phyloP scores from a whole-genome alignment of 2,888 invertebrate genomes.

The Trissoscelio sp. region DNA sequence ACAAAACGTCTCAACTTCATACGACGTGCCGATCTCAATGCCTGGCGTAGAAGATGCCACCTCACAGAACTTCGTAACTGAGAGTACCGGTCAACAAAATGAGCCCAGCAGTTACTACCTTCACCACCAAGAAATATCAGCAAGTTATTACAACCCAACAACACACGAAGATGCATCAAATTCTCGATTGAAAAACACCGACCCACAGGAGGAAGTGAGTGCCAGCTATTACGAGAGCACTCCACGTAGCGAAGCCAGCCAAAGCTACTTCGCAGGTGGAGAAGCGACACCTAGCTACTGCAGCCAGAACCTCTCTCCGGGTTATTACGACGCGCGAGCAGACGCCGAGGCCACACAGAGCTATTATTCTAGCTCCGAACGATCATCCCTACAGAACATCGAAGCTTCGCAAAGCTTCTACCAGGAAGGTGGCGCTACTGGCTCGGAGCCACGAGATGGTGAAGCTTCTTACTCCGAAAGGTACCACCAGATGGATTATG shows the following conservation, averaged over 20 bases:
- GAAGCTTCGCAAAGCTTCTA: constrained; percentile 81
- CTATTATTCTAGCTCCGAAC: constrained; percentile 78
- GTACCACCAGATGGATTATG: constrained; percentile 80
- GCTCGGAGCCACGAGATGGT: constrained; percentile 74
- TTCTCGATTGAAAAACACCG: constrained; percentile 75
- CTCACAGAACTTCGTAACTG: constrained; percentile 80
- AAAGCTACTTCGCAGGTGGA: constrained; percentile 79
- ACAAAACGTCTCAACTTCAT: constrained; percentile 81
- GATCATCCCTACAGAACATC: constrained; percentile 77
- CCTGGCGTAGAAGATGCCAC: constrained; percentile 78
- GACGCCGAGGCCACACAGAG: constrained; percentile 81
- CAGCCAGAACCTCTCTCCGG: constrained; percentile 77
- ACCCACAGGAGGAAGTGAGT: constrained; percentile 77
- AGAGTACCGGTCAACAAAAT: constrained; percentile 78
- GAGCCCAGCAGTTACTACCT: constrained; percentile 80
- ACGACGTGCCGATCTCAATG: constrained; percentile 80
- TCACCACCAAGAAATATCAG: constrained; percentile 76
- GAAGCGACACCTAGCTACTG: constrained; percentile 78
- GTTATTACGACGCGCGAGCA: constrained; percentile 78
- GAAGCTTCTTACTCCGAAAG: constrained; percentile 78
- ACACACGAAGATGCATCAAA: constrained; percentile 72
- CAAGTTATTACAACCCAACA: constrained; percentile 77
- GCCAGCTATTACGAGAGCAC: constrained; percentile 79
- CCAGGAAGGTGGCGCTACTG: constrained; percentile 76
- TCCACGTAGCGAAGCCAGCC: constrained; percentile 78